These are phyloP conservation scores for Sebastes variabilis DNA, from an alignment of 2,797 vertebrate genomes.

Conservation along the genomic window DNA sequence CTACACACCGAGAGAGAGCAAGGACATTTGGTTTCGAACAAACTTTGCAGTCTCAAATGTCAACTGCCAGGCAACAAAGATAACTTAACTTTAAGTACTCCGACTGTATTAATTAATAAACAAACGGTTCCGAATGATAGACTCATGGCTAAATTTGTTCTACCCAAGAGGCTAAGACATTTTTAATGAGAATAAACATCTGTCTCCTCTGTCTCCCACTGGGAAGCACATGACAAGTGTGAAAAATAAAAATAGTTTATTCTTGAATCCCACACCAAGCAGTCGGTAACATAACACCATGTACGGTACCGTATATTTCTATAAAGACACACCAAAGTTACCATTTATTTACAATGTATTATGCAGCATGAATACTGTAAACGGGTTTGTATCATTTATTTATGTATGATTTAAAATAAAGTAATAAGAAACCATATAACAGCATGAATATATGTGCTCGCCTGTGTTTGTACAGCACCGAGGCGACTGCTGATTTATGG, in stretches of 20 bases:
- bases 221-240: constrained; percentile 58
- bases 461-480: not conserved
- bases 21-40: not conserved
- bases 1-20: not conserved
- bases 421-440: not conserved
- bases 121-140: constrained; percentile 50
- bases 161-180: constrained; percentile 50
- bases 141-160: constrained; percentile 63
- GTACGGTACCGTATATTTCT: not conserved
- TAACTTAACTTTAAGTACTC: constrained; percentile 19
- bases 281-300: not conserved
- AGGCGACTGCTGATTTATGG: constrained; percentile 13
- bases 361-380: not conserved
- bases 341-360: not conserved
- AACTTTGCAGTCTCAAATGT: constrained; percentile 38
- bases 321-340: not conserved
- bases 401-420: not conserved
- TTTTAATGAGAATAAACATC: constrained; percentile 75
- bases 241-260: constrained; percentile 59
- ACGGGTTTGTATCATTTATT: not conserved
- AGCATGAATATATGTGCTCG: not conserved
- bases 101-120: constrained; percentile 37
- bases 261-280: constrained; percentile 25
- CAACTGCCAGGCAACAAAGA: constrained; percentile 13
- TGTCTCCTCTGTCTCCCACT: constrained; percentile 48